phyloP scores from a whole-genome alignment of 23 tunicate genomes.

The Aplidium turbinatum region DNA sequence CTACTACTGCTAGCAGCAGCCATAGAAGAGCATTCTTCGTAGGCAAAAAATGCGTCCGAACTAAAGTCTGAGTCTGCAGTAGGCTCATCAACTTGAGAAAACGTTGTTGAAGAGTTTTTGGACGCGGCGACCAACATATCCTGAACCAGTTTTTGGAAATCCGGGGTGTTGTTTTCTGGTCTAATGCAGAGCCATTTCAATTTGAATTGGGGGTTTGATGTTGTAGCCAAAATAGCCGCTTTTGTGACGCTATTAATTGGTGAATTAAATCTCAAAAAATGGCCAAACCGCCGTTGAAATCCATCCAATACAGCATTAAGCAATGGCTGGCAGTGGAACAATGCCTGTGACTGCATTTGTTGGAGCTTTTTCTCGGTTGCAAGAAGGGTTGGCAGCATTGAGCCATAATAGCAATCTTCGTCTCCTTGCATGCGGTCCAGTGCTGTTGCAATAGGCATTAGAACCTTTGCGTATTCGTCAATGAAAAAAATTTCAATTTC shows the following conservation, averaged over 20 bases:
- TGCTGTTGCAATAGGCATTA: slow-evolving; percentile 3
- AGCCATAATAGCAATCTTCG: slow-evolving; percentile 1
- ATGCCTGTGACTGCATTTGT: not conserved
- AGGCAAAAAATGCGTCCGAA: too few relatives aligned
- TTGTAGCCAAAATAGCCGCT: slow-evolving; percentile 3
- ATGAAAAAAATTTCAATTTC: not conserved
- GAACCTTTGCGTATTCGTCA: not conserved
- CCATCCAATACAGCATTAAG: not conserved
- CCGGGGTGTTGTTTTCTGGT: too few relatives aligned
- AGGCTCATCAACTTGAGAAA: too few relatives aligned
- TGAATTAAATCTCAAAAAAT: slow-evolving; percentile 4
- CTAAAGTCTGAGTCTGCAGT: too few relatives aligned
- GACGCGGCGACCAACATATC: too few relatives aligned
- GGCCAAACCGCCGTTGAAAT: not conserved
- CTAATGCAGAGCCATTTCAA: too few relatives aligned
- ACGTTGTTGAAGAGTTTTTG: too few relatives aligned
- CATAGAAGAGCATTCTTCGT: too few relatives aligned
- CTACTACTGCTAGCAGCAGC: too few relatives aligned
- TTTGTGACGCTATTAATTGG: not conserved
- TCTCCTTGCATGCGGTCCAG: slow-evolving; percentile 8
- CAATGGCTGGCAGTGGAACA: slow-evolving; percentile 11
- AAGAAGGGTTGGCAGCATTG: slow-evolving; percentile 6
- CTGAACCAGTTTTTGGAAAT: too few relatives aligned
- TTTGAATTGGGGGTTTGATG: slow-evolving; percentile 3
- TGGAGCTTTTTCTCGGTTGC: not conserved